Conservation (phyloP, 1,140 invertebrate species). For the Riptortus pedestris region DNA sequence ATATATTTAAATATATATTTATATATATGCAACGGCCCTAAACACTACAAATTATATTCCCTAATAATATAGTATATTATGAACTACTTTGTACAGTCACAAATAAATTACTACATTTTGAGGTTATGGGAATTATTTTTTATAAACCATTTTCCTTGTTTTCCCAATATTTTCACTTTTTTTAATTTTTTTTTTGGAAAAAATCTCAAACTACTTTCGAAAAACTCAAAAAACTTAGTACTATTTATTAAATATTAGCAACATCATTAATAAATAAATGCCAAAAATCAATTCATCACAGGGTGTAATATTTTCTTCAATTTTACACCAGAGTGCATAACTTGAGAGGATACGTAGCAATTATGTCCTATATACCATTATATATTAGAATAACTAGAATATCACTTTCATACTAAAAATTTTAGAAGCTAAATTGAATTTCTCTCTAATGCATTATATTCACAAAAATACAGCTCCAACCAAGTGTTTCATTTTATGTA, state of each 20-base stretch:
- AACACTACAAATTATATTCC: constrained; percentile 19
- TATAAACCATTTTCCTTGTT: too few relatives aligned
- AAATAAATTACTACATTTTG: constrained; percentile 22
- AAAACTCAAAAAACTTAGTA: neutral
- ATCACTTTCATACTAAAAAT: constrained; percentile 10
- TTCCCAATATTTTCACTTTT: too few relatives aligned
- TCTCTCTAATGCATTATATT: constrained; percentile 13
- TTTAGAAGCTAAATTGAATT: constrained; percentile 13
- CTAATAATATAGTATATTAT: constrained; percentile 16
- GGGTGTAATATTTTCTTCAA: neutral
- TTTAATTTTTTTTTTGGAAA: too few relatives aligned
- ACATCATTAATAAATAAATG: constrained; percentile 10
- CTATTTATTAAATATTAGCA: neutral
- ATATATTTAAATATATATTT: constrained; percentile 3
- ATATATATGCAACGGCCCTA: constrained; percentile 20
- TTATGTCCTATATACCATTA: neutral
- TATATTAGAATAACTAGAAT: constrained; percentile 8
- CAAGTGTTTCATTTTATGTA: constrained; percentile 13
- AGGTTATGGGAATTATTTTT: constrained; percentile 10
- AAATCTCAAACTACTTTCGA: neutral
- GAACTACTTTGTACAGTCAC: constrained; percentile 27
- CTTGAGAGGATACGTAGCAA: neutral
- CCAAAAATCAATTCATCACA: constrained; percentile 1
- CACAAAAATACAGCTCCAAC: constrained; percentile 21
- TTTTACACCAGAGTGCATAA: constrained; percentile 8